Evolutionary conservation across 2,797 vertebrate genomes (phyloP).

Genomic region (Peromyscus eremicus): DNA sequence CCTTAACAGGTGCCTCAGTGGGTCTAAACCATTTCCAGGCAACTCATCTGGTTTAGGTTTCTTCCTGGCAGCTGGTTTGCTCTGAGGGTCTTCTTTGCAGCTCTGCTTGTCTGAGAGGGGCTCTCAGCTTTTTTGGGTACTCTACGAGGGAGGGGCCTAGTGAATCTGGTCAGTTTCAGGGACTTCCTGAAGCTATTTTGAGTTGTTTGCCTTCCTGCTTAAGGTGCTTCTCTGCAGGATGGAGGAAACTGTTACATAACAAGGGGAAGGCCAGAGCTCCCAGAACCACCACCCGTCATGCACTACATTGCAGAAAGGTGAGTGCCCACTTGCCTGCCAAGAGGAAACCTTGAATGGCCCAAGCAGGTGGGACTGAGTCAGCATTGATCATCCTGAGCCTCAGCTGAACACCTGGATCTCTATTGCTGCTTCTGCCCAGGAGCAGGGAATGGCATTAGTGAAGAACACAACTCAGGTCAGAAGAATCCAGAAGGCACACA

Average conservation of each 20-base stretch:
- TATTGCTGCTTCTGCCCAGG: neutral
- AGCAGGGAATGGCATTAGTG: neutral
- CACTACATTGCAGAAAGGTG: neutral
- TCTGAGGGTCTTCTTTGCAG: neutral
- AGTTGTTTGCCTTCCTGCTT: neutral
- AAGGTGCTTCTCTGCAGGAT: neutral
- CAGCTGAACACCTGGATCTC: neutral
- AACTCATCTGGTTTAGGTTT: neutral
- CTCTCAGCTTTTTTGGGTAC: neutral
- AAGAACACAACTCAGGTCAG: rapidly evolving
- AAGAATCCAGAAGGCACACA: neutral
- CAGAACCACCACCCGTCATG: rapidly evolving
- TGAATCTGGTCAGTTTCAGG: neutral
- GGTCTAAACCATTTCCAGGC: neutral
- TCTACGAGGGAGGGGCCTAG: neutral
- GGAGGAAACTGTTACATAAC: neutral
- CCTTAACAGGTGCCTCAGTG: neutral
- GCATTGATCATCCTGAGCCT: neutral
- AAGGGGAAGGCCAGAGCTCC: neutral
- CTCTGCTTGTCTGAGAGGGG: neutral
- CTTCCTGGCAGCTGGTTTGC: neutral
- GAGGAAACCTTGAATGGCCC: neutral
- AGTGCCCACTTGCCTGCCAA: no score
- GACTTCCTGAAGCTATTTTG: neutral
- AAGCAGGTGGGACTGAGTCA: rapidly evolving